Percentiles rank a stretch among this genome's conserved stretches.
Conservation (phyloP, 2,113 vertebrate species). For the Laticauda laticaudata region DNA sequence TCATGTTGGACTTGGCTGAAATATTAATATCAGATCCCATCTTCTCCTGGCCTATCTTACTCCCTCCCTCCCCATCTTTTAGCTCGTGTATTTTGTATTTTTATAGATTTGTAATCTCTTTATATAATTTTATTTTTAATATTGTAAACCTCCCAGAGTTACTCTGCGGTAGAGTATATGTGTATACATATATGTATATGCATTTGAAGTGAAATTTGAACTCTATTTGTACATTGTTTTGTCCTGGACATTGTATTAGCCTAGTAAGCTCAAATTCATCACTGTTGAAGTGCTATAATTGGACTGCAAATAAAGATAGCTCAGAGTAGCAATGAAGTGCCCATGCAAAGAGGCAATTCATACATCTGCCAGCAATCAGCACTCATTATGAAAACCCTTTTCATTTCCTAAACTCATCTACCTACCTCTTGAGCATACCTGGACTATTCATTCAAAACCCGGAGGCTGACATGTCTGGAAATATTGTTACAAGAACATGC, state of each 20-base stretch:
- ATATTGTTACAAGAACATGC: not conserved
- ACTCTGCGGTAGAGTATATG: not conserved
- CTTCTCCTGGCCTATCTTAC: not conserved
- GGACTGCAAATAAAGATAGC: conserved; percentile 25
- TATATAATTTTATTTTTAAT: not conserved
- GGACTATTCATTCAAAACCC: not conserved
- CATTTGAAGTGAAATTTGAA: conserved; percentile 4
- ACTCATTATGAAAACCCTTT: conserved; percentile 24
- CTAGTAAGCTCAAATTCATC: conserved; percentile 22
- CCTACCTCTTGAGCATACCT: not conserved
- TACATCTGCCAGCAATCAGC: conserved; percentile 25
- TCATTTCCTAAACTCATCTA: conserved; percentile 4
- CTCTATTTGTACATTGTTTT: conserved; percentile 34
- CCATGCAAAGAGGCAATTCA: conserved; percentile 24
- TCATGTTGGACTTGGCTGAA: not conserved
- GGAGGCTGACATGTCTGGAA: not conserved
- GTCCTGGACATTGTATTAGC: conserved; percentile 22
- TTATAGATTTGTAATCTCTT: not conserved
- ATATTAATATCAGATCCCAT: not conserved
- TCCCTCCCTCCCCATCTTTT: not conserved
- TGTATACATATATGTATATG: too few species aligned
- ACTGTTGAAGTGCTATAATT: not conserved
- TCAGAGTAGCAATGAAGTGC: conserved; percentile 4
- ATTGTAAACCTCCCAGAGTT: not conserved
- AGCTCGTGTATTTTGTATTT: not conserved